Base-by-base conservation (phyloP, 2,797 vertebrate genomes). In the Xiphorhynchus erythropygius region DNA sequence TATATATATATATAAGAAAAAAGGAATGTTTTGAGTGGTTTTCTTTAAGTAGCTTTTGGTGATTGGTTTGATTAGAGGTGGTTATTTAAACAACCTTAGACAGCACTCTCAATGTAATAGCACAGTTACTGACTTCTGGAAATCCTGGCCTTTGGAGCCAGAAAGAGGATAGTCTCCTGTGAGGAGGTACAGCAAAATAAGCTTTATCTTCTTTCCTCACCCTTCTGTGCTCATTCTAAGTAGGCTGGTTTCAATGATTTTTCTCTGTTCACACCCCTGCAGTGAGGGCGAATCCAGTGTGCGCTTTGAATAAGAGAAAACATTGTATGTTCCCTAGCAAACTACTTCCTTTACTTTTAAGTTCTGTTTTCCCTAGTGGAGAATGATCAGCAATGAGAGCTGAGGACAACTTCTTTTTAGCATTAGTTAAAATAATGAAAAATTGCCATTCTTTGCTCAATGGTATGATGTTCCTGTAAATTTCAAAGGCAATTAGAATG, bases 401-500 rank as follows among this genome's bases (percentile, higher is more conserved):
- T 11, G 18, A 65, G 44, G 67, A 46, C 5, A 73, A 37, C 25
- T 70, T 77, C 6, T 37, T 63, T 91, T 89, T 69, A 69, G 5
- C 27, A 62, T 65, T 73, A 83, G 13, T 30, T 73, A 55, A 62
- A 87, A 5, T 24, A 87, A 73, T 56, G 16, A 78, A 71, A 91
- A 82, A 71, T 33, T 81, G 53, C 12, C 17, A 13, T 79, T 87
- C 41, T 53, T 71, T 64, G 32, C 16, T 73, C 35, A 77, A 2
- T 62, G 14, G 5, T 37, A 39, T 5, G 4, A 75, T 57, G 55
- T 33, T 59, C 19, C 67, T 52, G 44, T n/a, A 65, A 73, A 73
- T 84, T 71, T 82, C 41, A 65, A 87, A 84, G n/a, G 39, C 76
- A 89, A 92, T 62, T 49, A 71, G 24, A 89, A 82, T 50, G 37